Conservation (phyloP, 2,113 vertebrate species). For the Salvator merianae region DNA sequence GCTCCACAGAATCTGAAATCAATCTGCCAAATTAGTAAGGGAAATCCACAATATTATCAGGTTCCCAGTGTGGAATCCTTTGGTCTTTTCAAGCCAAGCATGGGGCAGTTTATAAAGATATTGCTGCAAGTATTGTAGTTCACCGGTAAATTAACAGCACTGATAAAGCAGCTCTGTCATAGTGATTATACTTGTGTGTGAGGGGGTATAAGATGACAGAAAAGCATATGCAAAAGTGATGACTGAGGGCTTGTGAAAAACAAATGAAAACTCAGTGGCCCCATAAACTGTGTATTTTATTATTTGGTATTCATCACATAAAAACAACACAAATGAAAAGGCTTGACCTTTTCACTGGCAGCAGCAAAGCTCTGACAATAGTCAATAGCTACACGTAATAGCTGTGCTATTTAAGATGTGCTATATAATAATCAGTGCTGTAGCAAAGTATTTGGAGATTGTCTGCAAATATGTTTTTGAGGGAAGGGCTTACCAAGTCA, state of each 20-base stretch:
- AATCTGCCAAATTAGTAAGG: constrained; percentile 6
- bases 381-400: constrained; percentile 66
- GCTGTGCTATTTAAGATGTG: constrained; percentile 59
- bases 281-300: constrained; percentile 41
- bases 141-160: constrained; percentile 19
- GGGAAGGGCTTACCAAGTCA: background rate
- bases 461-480: background rate
- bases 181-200: no score
- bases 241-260: constrained; percentile 11
- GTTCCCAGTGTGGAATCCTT: constrained; percentile 15
- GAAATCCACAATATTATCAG: constrained; percentile 6
- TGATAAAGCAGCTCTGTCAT: background rate
- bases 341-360: constrained; percentile 63
- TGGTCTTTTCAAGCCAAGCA: background rate
- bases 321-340: constrained; percentile 60
- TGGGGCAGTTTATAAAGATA: constrained; percentile 15
- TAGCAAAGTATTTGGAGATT: background rate
- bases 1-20: background rate
- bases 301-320: constrained; percentile 65
- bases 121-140: constrained; percentile 5
- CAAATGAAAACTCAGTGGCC: constrained; percentile 25
- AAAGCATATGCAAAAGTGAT: constrained; percentile 20
- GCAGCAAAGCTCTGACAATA: constrained; percentile 43
- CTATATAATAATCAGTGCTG: constrained; percentile 30
- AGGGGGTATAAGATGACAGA: background rate